Percentiles rank a stretch among this genome's conserved stretches.
Evolutionary conservation across 1,140 invertebrate genomes (phyloP).

Genomic region (Neodiprion lecontei): DNA sequence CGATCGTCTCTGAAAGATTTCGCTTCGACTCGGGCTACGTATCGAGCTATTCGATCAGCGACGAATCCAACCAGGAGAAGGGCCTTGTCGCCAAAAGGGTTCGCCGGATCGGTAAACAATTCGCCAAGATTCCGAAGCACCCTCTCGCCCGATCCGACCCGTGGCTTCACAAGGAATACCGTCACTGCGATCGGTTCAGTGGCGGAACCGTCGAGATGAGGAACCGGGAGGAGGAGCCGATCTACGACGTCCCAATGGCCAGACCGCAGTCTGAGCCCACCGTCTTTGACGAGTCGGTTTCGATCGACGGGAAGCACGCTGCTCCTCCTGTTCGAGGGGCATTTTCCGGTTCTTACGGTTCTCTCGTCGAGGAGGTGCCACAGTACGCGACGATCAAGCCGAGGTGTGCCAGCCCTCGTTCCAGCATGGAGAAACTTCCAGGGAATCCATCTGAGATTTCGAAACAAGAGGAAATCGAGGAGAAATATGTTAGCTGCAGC

Average conservation of each 20-base stretch:
- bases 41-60: background rate
- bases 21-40: background rate
- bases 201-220: background rate
- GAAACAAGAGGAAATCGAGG: background rate
- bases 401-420: background rate
- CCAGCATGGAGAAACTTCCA: background rate
- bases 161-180: background rate
- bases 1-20: too few relatives aligned
- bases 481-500: background rate
- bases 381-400: slow-evolving; percentile 34
- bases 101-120: background rate
- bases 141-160: slow-evolving; percentile 31
- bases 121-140: slow-evolving; percentile 28
- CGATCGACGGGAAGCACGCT: slow-evolving; percentile 17
- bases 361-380: background rate
- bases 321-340: background rate
- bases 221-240: slow-evolving; percentile 13
- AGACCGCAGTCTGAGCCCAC: slow-evolving; percentile 27
- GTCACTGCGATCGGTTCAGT: background rate
- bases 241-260: background rate
- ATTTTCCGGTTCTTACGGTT: slow-evolving; percentile 12
- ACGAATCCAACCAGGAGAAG: background rate
- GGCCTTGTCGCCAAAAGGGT: background rate
- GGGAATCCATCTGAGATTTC: background rate
- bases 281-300: slow-evolving; percentile 30